Conservation (phyloP, 2,113 vertebrate species). For the Amphiprion percula region DNA sequence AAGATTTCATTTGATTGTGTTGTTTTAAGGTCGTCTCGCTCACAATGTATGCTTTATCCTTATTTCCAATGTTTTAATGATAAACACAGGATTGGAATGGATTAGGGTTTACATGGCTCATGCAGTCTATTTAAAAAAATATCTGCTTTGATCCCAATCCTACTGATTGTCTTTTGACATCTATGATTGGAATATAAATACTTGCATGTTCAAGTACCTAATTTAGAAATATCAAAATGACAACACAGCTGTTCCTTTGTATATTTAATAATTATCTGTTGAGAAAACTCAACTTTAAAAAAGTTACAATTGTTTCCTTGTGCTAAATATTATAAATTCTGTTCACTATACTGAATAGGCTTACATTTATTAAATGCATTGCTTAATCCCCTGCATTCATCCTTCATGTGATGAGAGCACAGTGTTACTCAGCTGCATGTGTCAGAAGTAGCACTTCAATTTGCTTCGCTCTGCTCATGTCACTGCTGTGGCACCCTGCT, state of each 20-base stretch:
- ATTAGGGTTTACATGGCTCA: neutral
- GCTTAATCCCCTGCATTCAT: conserved; percentile 23
- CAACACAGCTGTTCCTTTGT: conserved; percentile 15
- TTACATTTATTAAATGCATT: neutral
- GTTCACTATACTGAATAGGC: neutral
- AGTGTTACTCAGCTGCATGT: conserved; percentile 18
- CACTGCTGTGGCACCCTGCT: conserved; percentile 17
- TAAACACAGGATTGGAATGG: neutral
- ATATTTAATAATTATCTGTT: neutral
- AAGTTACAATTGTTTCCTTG: neutral
- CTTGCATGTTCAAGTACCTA: neutral
- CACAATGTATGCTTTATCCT: neutral
- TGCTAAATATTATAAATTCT: neutral
- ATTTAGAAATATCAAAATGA: conserved; percentile 3
- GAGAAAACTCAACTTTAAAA: conserved; percentile 12
- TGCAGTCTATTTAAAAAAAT: conserved; percentile 11
- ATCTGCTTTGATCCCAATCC: neutral
- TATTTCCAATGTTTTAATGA: neutral
- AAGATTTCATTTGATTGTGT: conserved; percentile 20
- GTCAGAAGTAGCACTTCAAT: conserved; percentile 28
- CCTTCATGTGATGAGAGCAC: conserved; percentile 21
- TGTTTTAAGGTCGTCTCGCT: conserved; percentile 2
- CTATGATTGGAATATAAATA: conserved; percentile 2
- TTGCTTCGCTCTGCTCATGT: conserved; percentile 26
- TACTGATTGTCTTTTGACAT: neutral